Evolutionary conservation across 2,797 vertebrate species (phyloP), one percentile per base, ranked within the genome.

Genomic region (Halcyon badia): DNA sequence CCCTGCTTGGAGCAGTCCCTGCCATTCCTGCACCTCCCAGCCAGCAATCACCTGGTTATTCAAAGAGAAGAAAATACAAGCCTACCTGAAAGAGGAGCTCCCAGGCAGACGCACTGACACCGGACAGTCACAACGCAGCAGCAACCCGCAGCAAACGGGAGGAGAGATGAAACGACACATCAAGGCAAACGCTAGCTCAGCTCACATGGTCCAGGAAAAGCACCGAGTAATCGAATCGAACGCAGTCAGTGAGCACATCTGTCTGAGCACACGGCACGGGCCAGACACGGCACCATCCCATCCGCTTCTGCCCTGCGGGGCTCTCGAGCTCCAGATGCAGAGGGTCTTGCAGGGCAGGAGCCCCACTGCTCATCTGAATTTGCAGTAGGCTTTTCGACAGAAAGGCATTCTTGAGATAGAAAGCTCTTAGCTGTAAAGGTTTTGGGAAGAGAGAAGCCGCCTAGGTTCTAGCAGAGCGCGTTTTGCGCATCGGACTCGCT

Each of bases 1-100:
- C 28, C 31, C 54, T 14, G 20, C 19, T 91, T 20, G 17, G 24
- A 91, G 61, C 60, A 79, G 30, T 54, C 20, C 11, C 65, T 89
- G 65, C 25, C 62, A 49, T 42, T 83, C 52, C 82, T 28, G 10
- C 19, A 9, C 17, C 26, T 75, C 44, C 42, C 52, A 72, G 44
- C 13, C 77, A 60, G 51, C 33, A 33, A 11, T 28, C 77, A 52
- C 4, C 25, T 18, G 46, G 24, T 19, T 68, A 8, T 24, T 39
- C 39, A 42, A 80, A 91, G 61, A 71, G 81, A 78, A 88, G 60
- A 69, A 79, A 64, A 76, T 13, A 18, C 35, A 91, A 79, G 24
- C 95, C 31, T 94, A 95, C 96, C 96, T 93, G 88, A 30, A 85
- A 56, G 39, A 25, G 71, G 49, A 68, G 84, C 39, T 89, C 37